Evolutionary conservation across 2,888 invertebrate species (phyloP), one percentile per base, ranked within the genome.

Genomic region (Dusona sp.): DNA sequence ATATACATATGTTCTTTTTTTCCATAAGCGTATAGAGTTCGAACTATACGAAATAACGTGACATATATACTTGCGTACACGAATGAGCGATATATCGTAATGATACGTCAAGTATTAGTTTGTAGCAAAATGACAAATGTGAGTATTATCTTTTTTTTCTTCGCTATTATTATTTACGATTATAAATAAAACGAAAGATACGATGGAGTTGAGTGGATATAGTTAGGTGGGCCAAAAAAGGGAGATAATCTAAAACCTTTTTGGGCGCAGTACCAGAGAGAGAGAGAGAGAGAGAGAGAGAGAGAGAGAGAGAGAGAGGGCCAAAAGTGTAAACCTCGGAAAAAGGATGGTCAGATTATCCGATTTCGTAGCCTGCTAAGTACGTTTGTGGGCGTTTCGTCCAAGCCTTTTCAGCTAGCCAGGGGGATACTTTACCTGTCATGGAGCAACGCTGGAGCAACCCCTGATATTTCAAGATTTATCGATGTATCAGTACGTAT

Each of bases 271-370:
- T 25, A 61, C 54, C 8, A 22, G n/a, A 65, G 8, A 9, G n/a
- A n/a, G 54, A 7, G 67, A 54, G 48, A 45, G 42, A 19, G 19
- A 11, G 42, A 42, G 11, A 61, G 36, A 61, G 11, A 48, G 25
- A n/a, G 36, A 68, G 54, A 78, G 42, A 38, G 64, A 9, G 65
- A 38, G 54, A 25, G 29, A 4, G 61, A 48, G 57, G 42, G 42
- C 25, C 25, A 70, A 65, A 77, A 67, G 72, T 68, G 75, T 25
- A 77, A 80, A 70, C 57, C 74, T 68, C 68, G 73, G 74, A 73
- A 78, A 86, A 86, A 42, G 45, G 64, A 83, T 81, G 84, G 68
- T 84, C 84, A 78, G 84, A 83, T 86, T 84, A 86, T 86, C 84
- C 84, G 83, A 84, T 83, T 74, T 64, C 25, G 48, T 61, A 36